Evolutionary conservation across 1,140 invertebrate genomes (phyloP).

Genomic region (Bemisia tabaci): DNA sequence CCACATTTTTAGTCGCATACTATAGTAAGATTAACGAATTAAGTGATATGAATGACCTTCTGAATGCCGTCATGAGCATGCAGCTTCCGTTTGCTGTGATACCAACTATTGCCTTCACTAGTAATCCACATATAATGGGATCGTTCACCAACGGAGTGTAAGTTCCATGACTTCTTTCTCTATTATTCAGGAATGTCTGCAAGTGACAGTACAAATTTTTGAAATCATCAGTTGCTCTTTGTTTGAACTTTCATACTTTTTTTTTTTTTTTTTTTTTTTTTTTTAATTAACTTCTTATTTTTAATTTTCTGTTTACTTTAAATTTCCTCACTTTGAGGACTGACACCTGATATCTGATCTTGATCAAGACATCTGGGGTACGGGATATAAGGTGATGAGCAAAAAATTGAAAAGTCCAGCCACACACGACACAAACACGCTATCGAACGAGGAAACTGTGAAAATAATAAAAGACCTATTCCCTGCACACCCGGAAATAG

Average conservation of each 20-base stretch:
- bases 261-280: not conserved
- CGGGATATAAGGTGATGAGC: too few species aligned
- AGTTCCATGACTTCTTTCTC: slow-evolving; percentile 23
- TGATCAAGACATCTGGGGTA: too few species aligned
- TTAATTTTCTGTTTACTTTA: too few species aligned
- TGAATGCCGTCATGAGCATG: slow-evolving; percentile 80
- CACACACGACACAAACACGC: too few species aligned
- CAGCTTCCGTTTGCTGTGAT: slow-evolving; percentile 72
- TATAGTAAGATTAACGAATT: slow-evolving; percentile 59
- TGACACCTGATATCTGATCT: too few species aligned
- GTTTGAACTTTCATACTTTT: slow-evolving; percentile 10
- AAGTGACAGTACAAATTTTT: slow-evolving; percentile 5
- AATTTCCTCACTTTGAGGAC: too few species aligned
- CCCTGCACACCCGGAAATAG: too few species aligned
- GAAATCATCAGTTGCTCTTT: slow-evolving; percentile 9
- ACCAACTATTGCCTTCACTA: slow-evolving; percentile 79
- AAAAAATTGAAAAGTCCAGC: too few species aligned
- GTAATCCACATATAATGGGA: slow-evolving; percentile 65
- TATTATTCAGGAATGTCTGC: slow-evolving; percentile 6
- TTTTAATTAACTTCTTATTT: too few species aligned
- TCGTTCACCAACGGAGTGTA: slow-evolving; percentile 63
- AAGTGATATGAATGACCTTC: slow-evolving; percentile 73
- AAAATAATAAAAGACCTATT: too few species aligned
- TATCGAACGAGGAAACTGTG: too few species aligned
- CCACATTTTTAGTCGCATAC: slow-evolving; percentile 71